Conservation (phyloP, 1,140 invertebrate species). For the Musca vetustissima region DNA sequence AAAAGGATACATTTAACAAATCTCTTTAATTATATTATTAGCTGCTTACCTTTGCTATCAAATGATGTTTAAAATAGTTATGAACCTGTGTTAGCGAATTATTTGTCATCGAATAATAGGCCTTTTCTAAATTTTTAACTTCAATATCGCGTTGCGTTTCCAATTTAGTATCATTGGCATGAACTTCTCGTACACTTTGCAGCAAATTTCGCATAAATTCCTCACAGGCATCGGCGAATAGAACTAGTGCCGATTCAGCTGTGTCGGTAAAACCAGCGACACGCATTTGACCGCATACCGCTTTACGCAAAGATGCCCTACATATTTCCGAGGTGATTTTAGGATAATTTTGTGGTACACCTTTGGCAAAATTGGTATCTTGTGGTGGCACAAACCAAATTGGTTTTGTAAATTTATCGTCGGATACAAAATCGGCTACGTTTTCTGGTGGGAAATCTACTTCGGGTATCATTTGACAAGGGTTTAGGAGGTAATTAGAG, state of each 20-base stretch:
- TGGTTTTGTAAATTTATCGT: constrained; percentile 51
- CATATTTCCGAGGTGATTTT: constrained; percentile 38
- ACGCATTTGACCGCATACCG: constrained; percentile 48
- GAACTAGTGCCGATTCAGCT: constrained; percentile 45
- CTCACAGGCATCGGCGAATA: constrained; percentile 47
- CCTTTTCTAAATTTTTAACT: constrained; percentile 40
- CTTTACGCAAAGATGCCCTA: constrained; percentile 41
- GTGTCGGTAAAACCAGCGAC: constrained; percentile 50
- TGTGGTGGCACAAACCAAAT: constrained; percentile 51
- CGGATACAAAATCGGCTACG: constrained; percentile 44
- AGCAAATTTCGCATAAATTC: constrained; percentile 47
- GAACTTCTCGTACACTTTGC: constrained; percentile 27
- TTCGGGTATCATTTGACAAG: constrained; percentile 54
- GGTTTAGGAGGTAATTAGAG: constrained; percentile 50
- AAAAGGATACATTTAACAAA: no score
- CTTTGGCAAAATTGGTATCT: constrained; percentile 43
- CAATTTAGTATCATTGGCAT: constrained; percentile 16
- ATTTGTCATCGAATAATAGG: constrained; percentile 41
- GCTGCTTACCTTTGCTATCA: constrained; percentile 32
- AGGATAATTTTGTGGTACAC: constrained; percentile 42
- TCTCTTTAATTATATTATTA: no score
- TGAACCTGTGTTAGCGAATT: constrained; percentile 48
- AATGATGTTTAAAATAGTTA: constrained; percentile 53
- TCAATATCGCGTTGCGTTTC: constrained; percentile 29
- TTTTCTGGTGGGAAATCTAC: constrained; percentile 53